Evolutionary conservation across 2,888 invertebrate species (phyloP), one percentile per base, ranked within the genome.

Genomic region (Drosophila mulleri): DNA sequence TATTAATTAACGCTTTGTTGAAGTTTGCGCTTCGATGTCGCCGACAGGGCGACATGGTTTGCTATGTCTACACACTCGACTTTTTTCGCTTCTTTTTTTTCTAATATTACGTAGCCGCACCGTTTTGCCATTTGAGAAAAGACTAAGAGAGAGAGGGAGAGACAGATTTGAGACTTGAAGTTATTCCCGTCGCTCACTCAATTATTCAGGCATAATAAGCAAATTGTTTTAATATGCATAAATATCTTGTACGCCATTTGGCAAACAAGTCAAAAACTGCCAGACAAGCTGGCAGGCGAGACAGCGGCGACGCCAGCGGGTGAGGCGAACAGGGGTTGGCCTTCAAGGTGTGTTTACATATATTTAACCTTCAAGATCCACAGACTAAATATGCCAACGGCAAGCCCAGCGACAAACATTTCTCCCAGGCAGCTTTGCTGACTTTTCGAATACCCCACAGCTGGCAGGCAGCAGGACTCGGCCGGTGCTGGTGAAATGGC

Each of bases 1-100:
- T 90, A 91, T 90, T 91, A 90, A 91, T 90, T 91, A 90, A 86
- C 87, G 80, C 88, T 84, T 86, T 89, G 88, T 82, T 86, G 85
- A 89, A 86, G 89, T 86, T 86, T 86, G 88, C 78, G 81, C 85
- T 86, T 82, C 88, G 85, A 84, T 89, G 85, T 84, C 87, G 88
- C 88, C 85, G 77, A 65, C 78, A 61, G 67, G 65, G 64, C 64
- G 57, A 62, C 61, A 66, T 63, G 59, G 66, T 42, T 53, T 53
- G 52, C 32, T 58, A 26, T 39, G 45, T 66, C 52, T 47, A 18
- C 64, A 42, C 11, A 47, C 52, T 57, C 39, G 47, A 50, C 53
- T 58, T 61, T 69, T 35, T 32, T 32, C 29, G 29, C 8, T 29
- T 68, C 68, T 20, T 45, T 23, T 50, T 7, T 12, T 67, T 78